Evolutionary conservation across 64 coral and sea anemone genomes (phyloP), one percentile per base, ranked within the genome.

Genomic region (Montipora cactus): DNA sequence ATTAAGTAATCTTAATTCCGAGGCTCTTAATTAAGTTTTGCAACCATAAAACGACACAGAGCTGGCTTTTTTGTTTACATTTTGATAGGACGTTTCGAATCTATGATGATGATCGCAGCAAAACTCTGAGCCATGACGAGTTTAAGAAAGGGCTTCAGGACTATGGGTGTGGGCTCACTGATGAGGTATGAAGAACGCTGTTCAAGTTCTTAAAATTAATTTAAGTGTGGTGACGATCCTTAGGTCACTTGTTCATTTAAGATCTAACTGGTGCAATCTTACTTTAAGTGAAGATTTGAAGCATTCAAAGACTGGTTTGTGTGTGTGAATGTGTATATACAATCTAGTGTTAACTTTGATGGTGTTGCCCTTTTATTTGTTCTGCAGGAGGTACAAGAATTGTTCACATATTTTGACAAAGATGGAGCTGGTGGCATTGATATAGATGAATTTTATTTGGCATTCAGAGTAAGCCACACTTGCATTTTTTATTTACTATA

Each of bases 321-420:
- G 37, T 37, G 37, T 37, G 37, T 37, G 37, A 37, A 37, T 37
- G 37, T 37, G 37, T 37, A 37, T 37, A 37, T 2, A 37, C 2
- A 37, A 37, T 37, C 1, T 0, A 37, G 2, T 37, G 11, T 11
- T 11, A 57, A 57, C 11, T 57, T 6, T 8, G 1, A 57, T 57
- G 53, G 11, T 57, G 53, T 57, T 57, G 53, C 53, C 11, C 53
- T 57, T 21, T 83, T 10, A 78, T 7, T 11, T 49, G 67, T 37
- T 37, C 37, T 62, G 21, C 21, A 98, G 96, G 90, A 95, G 52
- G 57, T 49, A 3, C 23, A 95, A 14, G 73, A 93, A 16, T 79
- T 95, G 20, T 98, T 93, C 67, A 18, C 3, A 15, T 70, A 69
- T 23, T 95, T 98, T 93, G 90, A 98, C 78, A 95, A 82, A 72